These are phyloP conservation scores for Cuculus canorus DNA, from an alignment of 2,797 vertebrate genomes.

Conservation along the genomic window DNA sequence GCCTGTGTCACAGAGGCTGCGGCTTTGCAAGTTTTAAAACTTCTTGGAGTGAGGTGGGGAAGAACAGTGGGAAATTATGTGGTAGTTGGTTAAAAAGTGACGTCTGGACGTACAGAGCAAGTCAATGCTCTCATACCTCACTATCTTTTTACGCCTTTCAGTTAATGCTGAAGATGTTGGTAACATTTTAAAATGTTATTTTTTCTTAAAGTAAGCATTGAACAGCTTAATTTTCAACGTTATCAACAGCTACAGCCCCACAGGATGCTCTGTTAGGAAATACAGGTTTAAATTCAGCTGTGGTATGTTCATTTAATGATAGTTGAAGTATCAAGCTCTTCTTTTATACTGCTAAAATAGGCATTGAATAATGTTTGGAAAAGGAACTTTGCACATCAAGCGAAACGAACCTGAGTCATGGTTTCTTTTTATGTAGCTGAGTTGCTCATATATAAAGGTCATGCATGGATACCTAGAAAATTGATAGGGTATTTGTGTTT, in stretches of 20 bases:
- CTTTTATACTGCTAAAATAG: not conserved
- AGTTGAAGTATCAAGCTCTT: not conserved
- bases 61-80: not conserved
- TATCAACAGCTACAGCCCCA: not conserved
- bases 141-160: conserved; percentile 4
- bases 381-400: not conserved
- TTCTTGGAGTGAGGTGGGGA: not conserved
- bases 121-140: not conserved
- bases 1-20: conserved; percentile 8
- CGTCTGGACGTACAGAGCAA: not conserved
- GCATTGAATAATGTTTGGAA: not conserved
- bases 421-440: not conserved
- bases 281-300: conserved; percentile 21
- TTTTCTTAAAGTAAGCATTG: not conserved
- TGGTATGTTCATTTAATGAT: not conserved
- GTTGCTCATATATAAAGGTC: conserved; percentile 5
- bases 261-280: conserved; percentile 47
- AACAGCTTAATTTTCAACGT: not conserved
- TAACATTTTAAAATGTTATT: not conserved
- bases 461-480: conserved; percentile 27
- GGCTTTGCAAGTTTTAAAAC: not conserved
- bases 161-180: not conserved
- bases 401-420: not conserved
- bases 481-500: not conserved
- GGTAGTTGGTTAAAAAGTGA: not conserved